Evolutionary conservation across 2,888 invertebrate genomes (phyloP).

Genomic region (Zygothrica quintamaculata): DNA sequence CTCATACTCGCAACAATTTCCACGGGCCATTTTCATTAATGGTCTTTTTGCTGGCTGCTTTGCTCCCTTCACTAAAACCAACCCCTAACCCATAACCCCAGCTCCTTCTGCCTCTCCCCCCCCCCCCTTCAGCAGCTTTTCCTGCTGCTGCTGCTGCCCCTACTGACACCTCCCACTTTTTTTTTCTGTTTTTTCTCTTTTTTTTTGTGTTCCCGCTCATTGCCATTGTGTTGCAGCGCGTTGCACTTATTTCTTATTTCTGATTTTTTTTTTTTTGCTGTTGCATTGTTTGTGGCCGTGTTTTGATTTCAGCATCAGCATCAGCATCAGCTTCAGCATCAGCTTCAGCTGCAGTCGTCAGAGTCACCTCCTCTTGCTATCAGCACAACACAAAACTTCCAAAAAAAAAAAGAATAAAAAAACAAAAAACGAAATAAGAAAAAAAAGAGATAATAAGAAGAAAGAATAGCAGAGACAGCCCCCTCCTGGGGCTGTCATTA

Average conservation of each 20-base stretch:
- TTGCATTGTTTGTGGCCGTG: constrained; percentile 68
- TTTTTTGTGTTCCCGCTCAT: constrained; percentile 1
- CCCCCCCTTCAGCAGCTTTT: background rate
- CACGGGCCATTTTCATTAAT: constrained; percentile 76
- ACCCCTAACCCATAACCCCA: too few species aligned
- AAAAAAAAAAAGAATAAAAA: constrained; percentile 1
- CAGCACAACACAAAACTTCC: constrained; percentile 4
- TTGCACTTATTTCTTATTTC: too few species aligned
- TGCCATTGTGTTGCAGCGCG: constrained; percentile 53
- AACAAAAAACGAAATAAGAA: constrained; percentile 3
- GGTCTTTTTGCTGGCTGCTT: constrained; percentile 40
- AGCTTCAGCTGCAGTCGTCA: constrained; percentile 58
- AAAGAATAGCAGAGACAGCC: constrained; percentile 44
- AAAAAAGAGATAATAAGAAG: constrained; percentile 13
- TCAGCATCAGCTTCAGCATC: constrained; percentile 9
- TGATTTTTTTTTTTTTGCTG: constrained; percentile 56
- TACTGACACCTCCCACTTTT: constrained; percentile 3
- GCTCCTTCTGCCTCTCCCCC: constrained; percentile 5
- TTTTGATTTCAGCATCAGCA: constrained; percentile 76
- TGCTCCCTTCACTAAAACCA: background rate
- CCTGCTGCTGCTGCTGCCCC: too few species aligned
- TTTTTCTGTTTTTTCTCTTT: too few species aligned
- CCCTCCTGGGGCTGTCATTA: constrained; percentile 74
- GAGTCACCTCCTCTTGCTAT: constrained; percentile 11
- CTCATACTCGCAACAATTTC: background rate